phyloP scores from a whole-genome alignment of 2,113 vertebrate species.

The Plectropomus leopardus region DNA sequence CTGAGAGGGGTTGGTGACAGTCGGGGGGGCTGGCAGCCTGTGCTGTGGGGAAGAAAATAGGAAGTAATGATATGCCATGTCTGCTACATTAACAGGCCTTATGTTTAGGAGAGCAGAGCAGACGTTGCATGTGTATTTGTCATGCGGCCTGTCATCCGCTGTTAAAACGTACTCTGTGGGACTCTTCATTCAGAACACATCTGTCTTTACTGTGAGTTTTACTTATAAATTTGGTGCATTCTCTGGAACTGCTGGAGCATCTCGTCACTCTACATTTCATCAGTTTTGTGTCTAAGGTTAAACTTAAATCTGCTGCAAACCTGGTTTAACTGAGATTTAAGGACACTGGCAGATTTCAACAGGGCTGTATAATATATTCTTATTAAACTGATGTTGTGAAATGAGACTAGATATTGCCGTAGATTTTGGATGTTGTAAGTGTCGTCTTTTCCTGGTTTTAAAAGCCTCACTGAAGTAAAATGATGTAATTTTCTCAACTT shows the following conservation, averaged over 20 bases:
- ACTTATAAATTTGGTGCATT: neutral
- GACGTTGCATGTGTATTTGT: constrained; percentile 58
- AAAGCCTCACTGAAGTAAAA: too few species aligned
- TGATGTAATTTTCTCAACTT: too few species aligned
- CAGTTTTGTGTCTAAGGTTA: neutral
- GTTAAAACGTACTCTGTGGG: constrained; percentile 42
- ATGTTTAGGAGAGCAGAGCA: constrained; percentile 59
- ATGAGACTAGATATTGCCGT: too few species aligned
- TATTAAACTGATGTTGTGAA: too few species aligned
- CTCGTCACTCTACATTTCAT: neutral
- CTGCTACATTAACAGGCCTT: constrained; percentile 61
- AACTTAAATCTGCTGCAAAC: neutral
- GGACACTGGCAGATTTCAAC: neutral
- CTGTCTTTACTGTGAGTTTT: constrained; percentile 18
- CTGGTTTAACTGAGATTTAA: neutral
- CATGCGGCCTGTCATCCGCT: constrained; percentile 54
- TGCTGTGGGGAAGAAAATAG: constrained; percentile 29
- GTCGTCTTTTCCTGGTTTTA: too few species aligned
- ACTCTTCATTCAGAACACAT: constrained; percentile 18
- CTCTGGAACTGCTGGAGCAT: neutral
- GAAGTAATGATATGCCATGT: constrained; percentile 56
- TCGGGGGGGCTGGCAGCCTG: constrained; percentile 23
- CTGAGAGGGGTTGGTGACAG: constrained; percentile 57
- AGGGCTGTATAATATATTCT: too few species aligned
- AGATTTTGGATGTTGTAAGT: too few species aligned